Percentiles rank a stretch among this genome's conserved stretches.
These are phyloP conservation scores for Merodon equestris DNA, from an alignment of 2,888 invertebrate genomes.

Conservation along the genomic window DNA sequence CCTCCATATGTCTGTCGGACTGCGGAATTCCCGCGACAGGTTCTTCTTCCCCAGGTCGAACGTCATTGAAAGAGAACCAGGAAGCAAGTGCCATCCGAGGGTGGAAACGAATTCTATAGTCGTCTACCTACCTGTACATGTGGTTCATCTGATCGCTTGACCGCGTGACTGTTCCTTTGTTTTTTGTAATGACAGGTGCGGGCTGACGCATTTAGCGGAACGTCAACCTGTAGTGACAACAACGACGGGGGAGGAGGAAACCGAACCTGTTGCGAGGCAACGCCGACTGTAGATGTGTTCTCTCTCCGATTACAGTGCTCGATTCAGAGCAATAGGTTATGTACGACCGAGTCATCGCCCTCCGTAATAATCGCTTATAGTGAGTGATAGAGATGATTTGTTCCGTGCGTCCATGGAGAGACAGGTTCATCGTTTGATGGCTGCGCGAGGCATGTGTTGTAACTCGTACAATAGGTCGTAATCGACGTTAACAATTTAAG, in stretches of 20 bases:
- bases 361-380: too few relatives aligned
- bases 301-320: too few relatives aligned
- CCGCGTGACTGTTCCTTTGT: slow-evolving; percentile 40
- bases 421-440: background rate
- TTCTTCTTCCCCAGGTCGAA: slow-evolving; percentile 33
- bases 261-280: slow-evolving; percentile 54
- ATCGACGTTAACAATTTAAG: background rate
- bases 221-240: slow-evolving; percentile 52
- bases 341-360: too few relatives aligned
- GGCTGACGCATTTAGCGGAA: slow-evolving; percentile 47
- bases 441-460: slow-evolving; percentile 10
- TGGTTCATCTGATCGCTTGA: slow-evolving; percentile 58
- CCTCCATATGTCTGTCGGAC: slow-evolving; percentile 12
- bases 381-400: too few relatives aligned
- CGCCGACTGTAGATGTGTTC: slow-evolving; percentile 2
- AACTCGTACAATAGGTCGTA: background rate
- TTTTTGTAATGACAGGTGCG: slow-evolving; percentile 64
- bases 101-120: slow-evolving; percentile 24
- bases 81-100: slow-evolving; percentile 14
- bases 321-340: too few relatives aligned
- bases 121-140: slow-evolving; percentile 34
- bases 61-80: slow-evolving; percentile 57
- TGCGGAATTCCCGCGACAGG: slow-evolving; percentile 34
- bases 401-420: too few relatives aligned
- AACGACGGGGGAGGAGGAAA: too few relatives aligned